Evolutionary conservation across 2,797 vertebrate species (phyloP).

Genomic region (Anguilla megastoma): DNA sequence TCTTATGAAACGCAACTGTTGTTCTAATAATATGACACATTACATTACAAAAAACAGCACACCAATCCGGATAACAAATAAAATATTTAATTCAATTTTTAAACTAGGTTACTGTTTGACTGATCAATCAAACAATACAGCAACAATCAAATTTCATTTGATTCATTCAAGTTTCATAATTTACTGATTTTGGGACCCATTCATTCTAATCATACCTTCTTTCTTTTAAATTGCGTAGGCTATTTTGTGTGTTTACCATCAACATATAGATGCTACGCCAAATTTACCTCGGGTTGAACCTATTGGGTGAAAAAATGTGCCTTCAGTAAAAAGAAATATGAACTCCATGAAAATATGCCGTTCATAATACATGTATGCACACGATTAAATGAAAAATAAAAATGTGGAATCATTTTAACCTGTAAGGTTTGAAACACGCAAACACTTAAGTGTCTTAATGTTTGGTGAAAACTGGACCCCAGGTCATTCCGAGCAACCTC

Average conservation of each 20-base stretch:
- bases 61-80: not conserved
- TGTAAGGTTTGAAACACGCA: not conserved
- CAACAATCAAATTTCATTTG: not conserved
- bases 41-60: not conserved
- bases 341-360: not conserved
- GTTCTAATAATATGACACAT: not conserved
- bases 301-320: not conserved
- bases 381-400: not conserved
- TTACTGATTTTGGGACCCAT: not conserved
- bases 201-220: not conserved
- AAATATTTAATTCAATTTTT: too few relatives aligned
- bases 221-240: not conserved
- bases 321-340: not conserved
- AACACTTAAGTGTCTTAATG: slow-evolving; percentile 13
- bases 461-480: not conserved
- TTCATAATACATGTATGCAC: not conserved
- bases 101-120: not conserved
- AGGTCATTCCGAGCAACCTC: slow-evolving; percentile 22
- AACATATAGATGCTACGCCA: not conserved
- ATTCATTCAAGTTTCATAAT: not conserved
- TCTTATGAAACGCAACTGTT: not conserved
- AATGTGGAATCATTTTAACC: not conserved
- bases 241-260: not conserved
- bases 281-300: not conserved
- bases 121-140: not conserved